Evolutionary conservation across 2,888 invertebrate species (phyloP).

Genomic region (Zele albiditarsus): DNA sequence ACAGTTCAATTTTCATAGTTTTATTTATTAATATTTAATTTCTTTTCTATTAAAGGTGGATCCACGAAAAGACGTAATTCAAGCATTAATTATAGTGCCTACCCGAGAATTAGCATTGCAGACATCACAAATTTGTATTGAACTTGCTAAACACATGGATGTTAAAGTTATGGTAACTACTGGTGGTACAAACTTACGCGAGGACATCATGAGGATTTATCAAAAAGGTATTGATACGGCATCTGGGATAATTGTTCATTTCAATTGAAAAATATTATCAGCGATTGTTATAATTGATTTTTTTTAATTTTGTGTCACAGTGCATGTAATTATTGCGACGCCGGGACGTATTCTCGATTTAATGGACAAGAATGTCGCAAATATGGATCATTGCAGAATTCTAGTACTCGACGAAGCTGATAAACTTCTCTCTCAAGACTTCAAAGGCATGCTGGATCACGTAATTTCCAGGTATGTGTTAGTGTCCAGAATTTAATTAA

Average conservation of each 20-base stretch:
- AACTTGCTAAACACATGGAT: conserved; percentile 97
- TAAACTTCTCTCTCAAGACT: conserved; percentile 98
- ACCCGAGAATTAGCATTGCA: conserved; percentile 98
- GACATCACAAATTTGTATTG: conserved; percentile 99
- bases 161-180: conserved; percentile 99
- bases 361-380: conserved; percentile 97
- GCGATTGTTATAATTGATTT: no score
- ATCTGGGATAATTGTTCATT: no score
- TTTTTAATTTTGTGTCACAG: conserved; percentile 72
- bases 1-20: not conserved
- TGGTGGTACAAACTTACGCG: conserved; percentile 97
- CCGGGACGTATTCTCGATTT: conserved; percentile 99
- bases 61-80: conserved; percentile 92
- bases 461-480: conserved; percentile 84
- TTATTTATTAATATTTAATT: not conserved
- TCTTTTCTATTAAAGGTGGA: conserved; percentile 75
- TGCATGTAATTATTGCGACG: conserved; percentile 99
- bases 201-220: conserved; percentile 99
- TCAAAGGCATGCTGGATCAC: conserved; percentile 98
- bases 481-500: not conserved
- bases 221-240: conserved; percentile 85
- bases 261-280: not conserved
- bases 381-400: conserved; percentile 96
- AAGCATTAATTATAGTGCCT: conserved; percentile 98
- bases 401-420: conserved; percentile 99